Evolutionary conservation across 2,888 invertebrate genomes (phyloP), one percentile per base, ranked within the genome.

Genomic region (Drosophila siamana): DNA sequence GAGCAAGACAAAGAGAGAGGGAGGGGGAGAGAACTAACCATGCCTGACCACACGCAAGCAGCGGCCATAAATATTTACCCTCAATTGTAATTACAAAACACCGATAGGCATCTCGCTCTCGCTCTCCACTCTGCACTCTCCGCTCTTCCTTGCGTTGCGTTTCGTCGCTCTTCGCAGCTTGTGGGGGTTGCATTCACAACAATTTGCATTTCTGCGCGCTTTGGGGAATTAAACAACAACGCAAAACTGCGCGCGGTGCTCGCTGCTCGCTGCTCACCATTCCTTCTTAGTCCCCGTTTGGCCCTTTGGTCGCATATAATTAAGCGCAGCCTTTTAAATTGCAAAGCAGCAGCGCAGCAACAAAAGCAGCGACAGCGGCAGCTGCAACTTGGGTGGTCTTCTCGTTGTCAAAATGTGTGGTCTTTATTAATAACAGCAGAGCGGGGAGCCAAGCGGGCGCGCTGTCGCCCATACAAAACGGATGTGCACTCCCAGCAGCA

Each of bases 381-480:
- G 69, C 71, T 77, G 81, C 88, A 78, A 78, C 90, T 91, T 92
- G 92, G 92, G 92, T 92, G 92, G 92, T 92, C 92, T 57, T 64
- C 74, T 86, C 78, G 82, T 89, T 91, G 90, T 91, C 91, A 91
- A 91, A 91, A 89, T 92, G 92, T 92, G 92, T 92, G 92, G 92
- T 92, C 92, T 92, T 92, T 92, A 92, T 92, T 92, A 92, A 91
- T 91, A 91, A 91, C 90, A 87, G 79, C 78, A 44, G 57, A 57
- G 65, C 63, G 26, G 54, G 44, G 24, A 46, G 66, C n/a, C 13
- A 52, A 52, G 19, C 19, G 43, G 40, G 30, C 40, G 59, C 84
- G 59, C 84, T 88, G 88, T 88, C 88, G 88, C 86, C 87, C 86
- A 88, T 86, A 80, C 84, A 81, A 80, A 86, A 87, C 86, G 86